A percentile compares a stretch with the other conserved stretches of the same genome.
phyloP scores from a whole-genome alignment of 2,797 vertebrate genomes.

The Orientallactaga sibirica region DNA sequence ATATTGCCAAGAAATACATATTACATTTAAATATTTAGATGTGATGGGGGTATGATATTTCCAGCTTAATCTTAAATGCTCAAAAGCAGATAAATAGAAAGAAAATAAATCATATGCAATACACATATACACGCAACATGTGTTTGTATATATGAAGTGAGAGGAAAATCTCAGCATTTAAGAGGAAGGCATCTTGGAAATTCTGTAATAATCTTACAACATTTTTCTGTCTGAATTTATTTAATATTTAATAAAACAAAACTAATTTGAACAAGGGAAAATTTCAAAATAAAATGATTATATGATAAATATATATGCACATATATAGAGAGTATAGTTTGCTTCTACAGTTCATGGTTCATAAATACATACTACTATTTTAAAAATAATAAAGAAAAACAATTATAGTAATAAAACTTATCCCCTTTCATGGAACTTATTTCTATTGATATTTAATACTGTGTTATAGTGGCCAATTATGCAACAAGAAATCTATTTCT shows the following conservation, averaged over 20 bases:
- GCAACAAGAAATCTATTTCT: conserved; percentile 22
- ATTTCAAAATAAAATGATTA: neutral
- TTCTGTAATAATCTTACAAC: conserved; percentile 2
- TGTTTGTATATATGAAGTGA: too few relatives aligned
- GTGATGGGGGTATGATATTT: conserved; percentile 23
- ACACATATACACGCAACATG: neutral
- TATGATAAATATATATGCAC: neutral
- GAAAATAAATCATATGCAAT: neutral
- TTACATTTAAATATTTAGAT: neutral
- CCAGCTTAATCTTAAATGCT: conserved; percentile 23
- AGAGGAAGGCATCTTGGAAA: neutral
- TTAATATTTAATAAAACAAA: conserved; percentile 22
- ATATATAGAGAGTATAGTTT: neutral
- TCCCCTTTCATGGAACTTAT: neutral
- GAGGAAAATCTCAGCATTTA: neutral
- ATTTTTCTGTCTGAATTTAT: conserved; percentile 58
- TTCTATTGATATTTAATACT: conserved; percentile 9
- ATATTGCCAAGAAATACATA: conserved; percentile 12
- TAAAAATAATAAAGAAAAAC: conserved; percentile 16
- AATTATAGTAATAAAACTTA: neutral
- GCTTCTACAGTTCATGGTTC: neutral
- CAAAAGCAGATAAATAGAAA: neutral
- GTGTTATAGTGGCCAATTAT: neutral
- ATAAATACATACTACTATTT: neutral
- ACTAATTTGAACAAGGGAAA: conserved; percentile 46